These are phyloP conservation scores for Saimiri boliviensis DNA, from an alignment of 2,113 vertebrate genomes.

Conservation along the genomic window DNA sequence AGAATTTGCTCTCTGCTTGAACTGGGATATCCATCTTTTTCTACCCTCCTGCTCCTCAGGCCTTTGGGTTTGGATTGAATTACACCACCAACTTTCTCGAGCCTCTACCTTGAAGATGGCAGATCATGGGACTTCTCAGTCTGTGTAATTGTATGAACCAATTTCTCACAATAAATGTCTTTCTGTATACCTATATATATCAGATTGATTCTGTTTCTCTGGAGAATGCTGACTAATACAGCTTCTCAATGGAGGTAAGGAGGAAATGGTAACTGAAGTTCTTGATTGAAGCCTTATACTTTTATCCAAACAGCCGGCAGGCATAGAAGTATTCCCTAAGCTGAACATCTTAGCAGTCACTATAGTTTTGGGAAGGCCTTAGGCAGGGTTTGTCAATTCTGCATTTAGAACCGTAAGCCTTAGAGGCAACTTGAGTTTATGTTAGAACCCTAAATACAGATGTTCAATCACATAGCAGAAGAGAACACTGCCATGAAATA, in stretches of 20 bases:
- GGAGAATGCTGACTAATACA: not conserved
- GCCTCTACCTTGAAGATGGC: not conserved
- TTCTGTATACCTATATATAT: not conserved
- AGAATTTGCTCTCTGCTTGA: not conserved
- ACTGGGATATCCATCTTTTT: not conserved
- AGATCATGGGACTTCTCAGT: not conserved
- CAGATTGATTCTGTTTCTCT: not conserved
- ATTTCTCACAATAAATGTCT: not conserved
- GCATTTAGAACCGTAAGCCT: not conserved
- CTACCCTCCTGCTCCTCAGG: not conserved
- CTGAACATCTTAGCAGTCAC: not conserved
- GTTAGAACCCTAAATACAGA: not conserved
- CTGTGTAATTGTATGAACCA: not conserved
- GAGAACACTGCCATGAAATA: not conserved
- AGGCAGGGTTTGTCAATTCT: not conserved
- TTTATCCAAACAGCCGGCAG: not conserved
- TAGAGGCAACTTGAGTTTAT: not conserved
- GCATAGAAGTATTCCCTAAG: not conserved
- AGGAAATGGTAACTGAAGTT: not conserved
- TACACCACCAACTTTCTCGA: not conserved
- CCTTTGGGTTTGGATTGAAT: not conserved
- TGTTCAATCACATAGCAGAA: not conserved
- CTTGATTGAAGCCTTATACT: not conserved
- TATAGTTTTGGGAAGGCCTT: not conserved
- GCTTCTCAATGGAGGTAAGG: not conserved